Conservation (phyloP, 2,888 invertebrate genomes). For the Matsumyia berberina region DNA sequence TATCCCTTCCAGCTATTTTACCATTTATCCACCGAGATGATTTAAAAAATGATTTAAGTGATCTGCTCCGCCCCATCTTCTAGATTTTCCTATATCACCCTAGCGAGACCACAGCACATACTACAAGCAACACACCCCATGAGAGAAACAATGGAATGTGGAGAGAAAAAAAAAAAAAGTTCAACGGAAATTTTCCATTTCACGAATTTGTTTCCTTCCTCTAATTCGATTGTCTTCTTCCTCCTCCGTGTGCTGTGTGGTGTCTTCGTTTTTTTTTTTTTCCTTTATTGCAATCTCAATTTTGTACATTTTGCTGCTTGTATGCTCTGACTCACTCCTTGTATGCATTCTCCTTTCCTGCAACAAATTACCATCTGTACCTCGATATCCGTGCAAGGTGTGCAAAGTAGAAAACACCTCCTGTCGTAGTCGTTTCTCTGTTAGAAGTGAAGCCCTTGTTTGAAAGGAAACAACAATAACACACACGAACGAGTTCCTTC, state of each 20-base stretch:
- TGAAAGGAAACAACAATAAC: conserved; percentile 46
- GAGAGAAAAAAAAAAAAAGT: conserved; percentile 36
- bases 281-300: conserved; percentile 57
- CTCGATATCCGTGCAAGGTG: conserved; percentile 63
- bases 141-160: conserved; percentile 61
- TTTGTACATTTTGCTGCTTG: conserved; percentile 35
- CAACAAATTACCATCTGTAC: conserved; percentile 72
- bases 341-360: conserved; percentile 58
- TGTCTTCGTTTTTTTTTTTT: neutral
- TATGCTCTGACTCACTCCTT: conserved; percentile 40
- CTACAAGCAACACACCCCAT: neutral
- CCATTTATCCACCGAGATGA: conserved; percentile 69
- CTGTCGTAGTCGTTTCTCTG: neutral
- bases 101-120: conserved; percentile 1
- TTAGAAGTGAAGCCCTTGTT: conserved; percentile 12
- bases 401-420: conserved; percentile 8
- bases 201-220: conserved; percentile 76
- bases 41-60: conserved; percentile 76
- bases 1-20: conserved; percentile 66
- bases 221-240: conserved; percentile 75
- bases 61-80: conserved; percentile 54
- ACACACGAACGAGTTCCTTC: conserved; percentile 48
- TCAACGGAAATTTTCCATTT: conserved; percentile 70
- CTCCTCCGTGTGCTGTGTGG: conserved; percentile 18
- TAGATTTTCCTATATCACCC: conserved; percentile 24